phyloP scores from a whole-genome alignment of 1,140 invertebrate genomes.

The Drosophila gunungcola region DNA sequence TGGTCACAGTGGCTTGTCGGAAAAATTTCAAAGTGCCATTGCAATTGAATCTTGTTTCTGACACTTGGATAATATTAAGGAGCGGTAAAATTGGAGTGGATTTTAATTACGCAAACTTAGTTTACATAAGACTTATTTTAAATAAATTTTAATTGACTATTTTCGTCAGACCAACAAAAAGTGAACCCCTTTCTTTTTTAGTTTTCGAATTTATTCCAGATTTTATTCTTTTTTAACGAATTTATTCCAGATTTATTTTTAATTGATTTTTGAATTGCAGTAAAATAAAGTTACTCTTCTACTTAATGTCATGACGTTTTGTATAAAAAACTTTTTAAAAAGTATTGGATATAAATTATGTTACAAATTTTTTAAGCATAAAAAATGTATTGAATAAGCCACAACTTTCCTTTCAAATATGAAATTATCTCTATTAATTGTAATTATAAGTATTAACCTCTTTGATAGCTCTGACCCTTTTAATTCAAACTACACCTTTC shows the following conservation, averaged over 20 bases:
- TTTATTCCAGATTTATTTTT: too few species aligned
- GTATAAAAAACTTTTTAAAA: too few species aligned
- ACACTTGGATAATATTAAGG: constrained; percentile 2
- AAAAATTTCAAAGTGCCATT: constrained; percentile 68
- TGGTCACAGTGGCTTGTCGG: constrained; percentile 41
- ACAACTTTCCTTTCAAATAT: not conserved
- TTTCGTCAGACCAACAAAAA: not conserved
- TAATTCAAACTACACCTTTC: constrained; percentile 17
- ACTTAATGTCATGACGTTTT: too few species aligned
- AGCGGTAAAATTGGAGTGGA: not conserved
- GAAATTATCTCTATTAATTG: not conserved
- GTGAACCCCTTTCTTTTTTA: too few species aligned
- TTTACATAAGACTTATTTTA: not conserved
- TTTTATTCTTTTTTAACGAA: too few species aligned
- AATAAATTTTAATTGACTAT: not conserved
- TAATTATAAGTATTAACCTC: constrained; percentile 21
- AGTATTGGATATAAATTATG: too few species aligned
- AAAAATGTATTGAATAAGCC: too few species aligned
- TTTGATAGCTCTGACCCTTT: constrained; percentile 34
- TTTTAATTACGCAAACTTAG: not conserved
- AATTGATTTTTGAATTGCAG: too few species aligned
- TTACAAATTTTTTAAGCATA: too few species aligned
- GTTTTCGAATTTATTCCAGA: too few species aligned
- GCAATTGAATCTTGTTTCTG: constrained; percentile 34
- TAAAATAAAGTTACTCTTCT: too few species aligned